Percentiles rank a stretch among this genome's conserved stretches.
Evolutionary conservation across 2,797 vertebrate species (phyloP).

Genomic region (Pseudopleuronectes americanus): DNA sequence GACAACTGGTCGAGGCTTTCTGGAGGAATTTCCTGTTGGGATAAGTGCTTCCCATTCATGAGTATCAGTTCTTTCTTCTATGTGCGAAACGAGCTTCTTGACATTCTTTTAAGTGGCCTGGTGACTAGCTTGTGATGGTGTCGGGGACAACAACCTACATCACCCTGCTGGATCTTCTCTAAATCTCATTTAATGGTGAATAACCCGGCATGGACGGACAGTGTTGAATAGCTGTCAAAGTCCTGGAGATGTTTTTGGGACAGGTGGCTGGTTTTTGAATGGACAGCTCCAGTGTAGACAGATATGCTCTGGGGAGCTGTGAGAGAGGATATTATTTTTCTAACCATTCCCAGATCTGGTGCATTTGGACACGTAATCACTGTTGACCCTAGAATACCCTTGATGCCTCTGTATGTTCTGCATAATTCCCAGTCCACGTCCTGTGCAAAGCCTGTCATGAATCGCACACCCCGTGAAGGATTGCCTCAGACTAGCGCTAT

Average conservation of each 20-base stretch:
- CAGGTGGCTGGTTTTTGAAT: slow-evolving; percentile 36
- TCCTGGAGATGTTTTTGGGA: slow-evolving; percentile 18
- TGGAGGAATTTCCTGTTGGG: slow-evolving; percentile 51
- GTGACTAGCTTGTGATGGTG: slow-evolving; percentile 6
- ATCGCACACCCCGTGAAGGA: slow-evolving; percentile 52
- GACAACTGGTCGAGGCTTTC: slow-evolving; percentile 61
- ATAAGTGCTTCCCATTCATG: slow-evolving; percentile 18
- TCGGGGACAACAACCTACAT: slow-evolving; percentile 9
- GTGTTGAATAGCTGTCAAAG: slow-evolving; percentile 27
- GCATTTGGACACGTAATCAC: slow-evolving; percentile 57
- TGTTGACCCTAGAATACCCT: slow-evolving; percentile 67
- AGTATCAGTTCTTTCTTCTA: slow-evolving; percentile 31
- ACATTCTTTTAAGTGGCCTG: background rate
- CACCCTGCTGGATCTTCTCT: slow-evolving; percentile 21
- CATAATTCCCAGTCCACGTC: slow-evolving; percentile 61
- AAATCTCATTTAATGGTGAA: slow-evolving; percentile 36
- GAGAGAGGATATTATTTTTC: slow-evolving; percentile 41
- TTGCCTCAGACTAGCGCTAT: slow-evolving; percentile 55
- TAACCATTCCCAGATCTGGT: slow-evolving; percentile 38
- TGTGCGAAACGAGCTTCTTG: background rate
- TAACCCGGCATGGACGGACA: slow-evolving; percentile 8
- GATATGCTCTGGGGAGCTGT: background rate
- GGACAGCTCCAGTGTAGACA: slow-evolving; percentile 10
- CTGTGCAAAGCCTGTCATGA: slow-evolving; percentile 58
- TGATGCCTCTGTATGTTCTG: slow-evolving; percentile 53